Evolutionary conservation across 2,888 invertebrate species (phyloP).

Genomic region (Chaitophorus viminalis): DNA sequence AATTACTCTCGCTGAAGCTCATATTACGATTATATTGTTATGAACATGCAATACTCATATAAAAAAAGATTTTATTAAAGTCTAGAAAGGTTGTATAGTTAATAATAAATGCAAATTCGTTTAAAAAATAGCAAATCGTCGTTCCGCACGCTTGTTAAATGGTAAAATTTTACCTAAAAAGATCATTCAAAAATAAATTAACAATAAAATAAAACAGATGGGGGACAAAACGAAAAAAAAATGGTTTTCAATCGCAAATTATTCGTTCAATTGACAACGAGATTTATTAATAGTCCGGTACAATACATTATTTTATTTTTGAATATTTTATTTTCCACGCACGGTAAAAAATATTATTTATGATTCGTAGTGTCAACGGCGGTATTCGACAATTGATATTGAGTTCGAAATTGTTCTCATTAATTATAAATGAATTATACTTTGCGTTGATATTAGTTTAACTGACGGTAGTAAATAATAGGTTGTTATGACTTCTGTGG

Average conservation of each 20-base stretch:
- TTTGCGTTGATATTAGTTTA: neutral
- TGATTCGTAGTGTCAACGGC: neutral
- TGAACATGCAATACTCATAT: too few relatives aligned
- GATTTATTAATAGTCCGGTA: neutral
- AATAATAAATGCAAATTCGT: too few relatives aligned
- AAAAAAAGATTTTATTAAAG: too few relatives aligned
- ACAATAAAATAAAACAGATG: too few relatives aligned
- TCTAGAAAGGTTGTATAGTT: neutral
- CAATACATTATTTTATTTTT: neutral
- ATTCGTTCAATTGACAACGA: neutral
- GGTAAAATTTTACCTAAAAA: neutral
- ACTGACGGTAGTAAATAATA: neutral
- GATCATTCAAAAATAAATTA: neutral
- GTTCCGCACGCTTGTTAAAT: too few relatives aligned
- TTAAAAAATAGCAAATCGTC: too few relatives aligned
- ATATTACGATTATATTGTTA: too few relatives aligned
- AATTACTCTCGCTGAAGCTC: too few relatives aligned
- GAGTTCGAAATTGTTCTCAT: neutral
- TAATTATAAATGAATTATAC: neutral
- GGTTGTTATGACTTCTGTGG: neutral
- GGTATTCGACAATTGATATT: neutral
- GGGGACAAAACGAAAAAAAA: neutral
- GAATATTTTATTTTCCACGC: neutral
- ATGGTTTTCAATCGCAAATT: neutral
- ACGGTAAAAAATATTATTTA: neutral